A percentile compares a stretch with the other conserved stretches of the same genome.
Evolutionary conservation across 2,113 vertebrate species (phyloP).

Genomic region (Paracyprichromis sp.): DNA sequence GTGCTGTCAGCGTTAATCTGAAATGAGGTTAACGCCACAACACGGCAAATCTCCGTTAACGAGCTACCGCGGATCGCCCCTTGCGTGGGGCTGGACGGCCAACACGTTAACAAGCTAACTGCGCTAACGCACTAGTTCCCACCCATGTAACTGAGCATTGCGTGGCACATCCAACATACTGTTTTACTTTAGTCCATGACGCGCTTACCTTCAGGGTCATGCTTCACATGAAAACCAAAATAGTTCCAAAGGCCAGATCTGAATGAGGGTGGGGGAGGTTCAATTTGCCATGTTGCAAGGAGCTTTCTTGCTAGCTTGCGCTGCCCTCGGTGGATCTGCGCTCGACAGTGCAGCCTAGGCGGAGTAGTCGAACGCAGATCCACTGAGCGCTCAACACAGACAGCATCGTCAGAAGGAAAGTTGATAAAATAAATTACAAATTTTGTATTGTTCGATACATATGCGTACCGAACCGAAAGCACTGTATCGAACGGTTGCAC

Average conservation of each 20-base stretch:
- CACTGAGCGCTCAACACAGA: fast-evolving
- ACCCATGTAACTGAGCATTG: fast-evolving
- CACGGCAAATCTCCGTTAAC: no score
- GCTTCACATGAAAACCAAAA: fast-evolving
- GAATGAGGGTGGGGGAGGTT: neutral
- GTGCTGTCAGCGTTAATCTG: no score
- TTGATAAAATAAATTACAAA: fast-evolving
- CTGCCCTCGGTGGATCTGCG: fast-evolving
- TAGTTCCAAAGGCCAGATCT: fast-evolving
- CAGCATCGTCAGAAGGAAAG: fast-evolving
- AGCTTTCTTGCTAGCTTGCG: fast-evolving
- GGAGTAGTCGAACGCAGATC: fast-evolving
- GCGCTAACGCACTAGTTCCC: fast-evolving
- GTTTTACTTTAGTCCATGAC: fast-evolving
- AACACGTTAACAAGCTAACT: fast-evolving
- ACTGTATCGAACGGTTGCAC: fast-evolving
- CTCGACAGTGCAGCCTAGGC: neutral
- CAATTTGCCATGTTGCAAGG: fast-evolving
- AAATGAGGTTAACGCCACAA: fast-evolving
- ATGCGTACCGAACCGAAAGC: fast-evolving
- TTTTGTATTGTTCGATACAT: fast-evolving
- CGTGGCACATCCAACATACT: fast-evolving
- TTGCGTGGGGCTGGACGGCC: fast-evolving
- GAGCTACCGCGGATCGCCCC: fast-evolving
- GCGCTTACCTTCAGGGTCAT: neutral